Evolutionary conservation across 1,140 invertebrate species (phyloP).

Genomic region (Apis mellifera): DNA sequence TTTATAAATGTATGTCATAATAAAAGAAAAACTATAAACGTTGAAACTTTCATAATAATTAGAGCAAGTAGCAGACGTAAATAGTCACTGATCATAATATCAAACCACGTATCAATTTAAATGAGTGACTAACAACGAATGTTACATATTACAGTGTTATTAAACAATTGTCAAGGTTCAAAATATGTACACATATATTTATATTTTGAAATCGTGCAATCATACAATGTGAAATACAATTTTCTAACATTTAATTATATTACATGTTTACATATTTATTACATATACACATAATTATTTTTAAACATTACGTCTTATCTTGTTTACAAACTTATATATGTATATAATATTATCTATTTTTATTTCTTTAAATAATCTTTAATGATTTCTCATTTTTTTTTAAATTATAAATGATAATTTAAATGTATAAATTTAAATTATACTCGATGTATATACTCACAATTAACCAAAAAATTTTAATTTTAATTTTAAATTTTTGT

Average conservation of each 20-base stretch:
- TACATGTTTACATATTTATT: too few species aligned
- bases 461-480: too few species aligned
- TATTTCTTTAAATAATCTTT: background rate
- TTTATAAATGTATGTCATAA: background rate
- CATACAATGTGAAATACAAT: background rate
- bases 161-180: background rate
- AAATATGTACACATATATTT: background rate
- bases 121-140: background rate
- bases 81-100: conserved; percentile 4
- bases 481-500: too few species aligned
- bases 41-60: conserved; percentile 12
- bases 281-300: too few species aligned
- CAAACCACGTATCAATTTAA: background rate
- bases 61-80: conserved; percentile 4
- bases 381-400: background rate
- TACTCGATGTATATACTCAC: too few species aligned
- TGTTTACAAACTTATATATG: conserved; percentile 5
- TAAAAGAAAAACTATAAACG: background rate
- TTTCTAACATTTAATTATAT: too few species aligned
- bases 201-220: background rate
- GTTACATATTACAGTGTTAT: background rate
- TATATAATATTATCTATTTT: background rate
- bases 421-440: too few species aligned
- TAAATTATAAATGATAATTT: too few species aligned
- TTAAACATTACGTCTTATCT: background rate